phyloP scores from a whole-genome alignment of 2,888 invertebrate species.

The Dicroscelio sp. region DNA sequence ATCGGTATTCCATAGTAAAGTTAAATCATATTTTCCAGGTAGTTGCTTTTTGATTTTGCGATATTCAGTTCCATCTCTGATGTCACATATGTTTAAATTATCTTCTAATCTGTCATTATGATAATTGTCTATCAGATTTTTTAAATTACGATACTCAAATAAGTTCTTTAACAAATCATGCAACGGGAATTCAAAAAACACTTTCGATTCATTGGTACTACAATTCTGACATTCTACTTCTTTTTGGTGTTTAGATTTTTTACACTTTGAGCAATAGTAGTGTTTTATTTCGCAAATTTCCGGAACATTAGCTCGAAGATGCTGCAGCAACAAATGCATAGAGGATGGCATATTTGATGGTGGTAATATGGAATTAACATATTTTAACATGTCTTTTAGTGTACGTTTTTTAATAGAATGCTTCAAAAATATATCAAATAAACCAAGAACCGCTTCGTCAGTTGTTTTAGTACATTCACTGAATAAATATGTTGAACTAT shows the following conservation, averaged over 20 bases:
- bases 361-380: background rate
- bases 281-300: conserved; percentile 1
- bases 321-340: background rate
- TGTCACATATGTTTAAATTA: background rate
- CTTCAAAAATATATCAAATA: conserved; percentile 4
- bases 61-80: conserved; percentile 6
- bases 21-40: conserved; percentile 11
- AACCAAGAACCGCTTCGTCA: conserved; percentile 26
- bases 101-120: background rate
- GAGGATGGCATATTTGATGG: background rate
- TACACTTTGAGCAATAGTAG: background rate
- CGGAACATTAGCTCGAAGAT: background rate
- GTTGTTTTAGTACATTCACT: background rate
- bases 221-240: background rate
- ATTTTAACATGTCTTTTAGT: background rate
- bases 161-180: background rate
- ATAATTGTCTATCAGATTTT: conserved; percentile 1
- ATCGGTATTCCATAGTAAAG: conserved; percentile 24
- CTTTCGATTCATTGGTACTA: background rate
- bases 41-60: background rate
- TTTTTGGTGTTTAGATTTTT: background rate
- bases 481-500: background rate
- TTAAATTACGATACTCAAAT: conserved; percentile 16
- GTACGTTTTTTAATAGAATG: background rate
- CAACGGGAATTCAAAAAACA: conserved; percentile 27